Conservation (phyloP, 2,888 invertebrate genomes). For the Pristionchus fissidentatus region DNA sequence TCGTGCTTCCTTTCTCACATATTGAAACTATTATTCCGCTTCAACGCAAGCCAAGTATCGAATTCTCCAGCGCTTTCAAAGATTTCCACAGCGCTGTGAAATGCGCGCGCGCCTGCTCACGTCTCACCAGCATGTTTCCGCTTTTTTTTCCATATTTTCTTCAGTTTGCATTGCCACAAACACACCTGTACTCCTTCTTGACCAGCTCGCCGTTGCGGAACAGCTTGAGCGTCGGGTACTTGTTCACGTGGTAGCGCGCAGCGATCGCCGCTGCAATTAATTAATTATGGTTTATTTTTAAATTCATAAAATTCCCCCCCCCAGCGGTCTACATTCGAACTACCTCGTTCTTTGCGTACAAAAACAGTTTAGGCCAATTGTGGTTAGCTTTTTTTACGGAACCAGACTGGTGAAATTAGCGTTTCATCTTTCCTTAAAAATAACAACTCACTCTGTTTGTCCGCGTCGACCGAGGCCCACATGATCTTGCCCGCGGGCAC, state of each 20-base stretch:
- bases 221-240: constrained; percentile 97
- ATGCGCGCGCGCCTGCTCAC: not conserved
- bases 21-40: too few species aligned
- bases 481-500: constrained; percentile 85
- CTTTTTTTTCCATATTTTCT: not conserved
- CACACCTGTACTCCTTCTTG: constrained; percentile 78
- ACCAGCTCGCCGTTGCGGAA: constrained; percentile 80
- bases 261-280: constrained; percentile 82
- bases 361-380: not conserved
- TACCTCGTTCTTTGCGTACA: too few species aligned
- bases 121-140: not conserved
- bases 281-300: not conserved
- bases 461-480: constrained; percentile 97
- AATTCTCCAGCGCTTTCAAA: too few species aligned
- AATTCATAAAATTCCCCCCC: not conserved
- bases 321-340: too few species aligned
- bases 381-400: not conserved
- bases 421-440: too few species aligned
- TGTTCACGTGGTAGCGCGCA: constrained; percentile 92
- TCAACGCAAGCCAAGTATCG: too few species aligned
- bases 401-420: not conserved
- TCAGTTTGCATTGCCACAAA: not conserved
- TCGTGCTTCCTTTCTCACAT: too few species aligned
- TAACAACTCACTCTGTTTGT: constrained; percentile 84
- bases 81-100: not conserved